Evolutionary conservation across 2,888 invertebrate species (phyloP).

Genomic region (Perizoma affinitatum): DNA sequence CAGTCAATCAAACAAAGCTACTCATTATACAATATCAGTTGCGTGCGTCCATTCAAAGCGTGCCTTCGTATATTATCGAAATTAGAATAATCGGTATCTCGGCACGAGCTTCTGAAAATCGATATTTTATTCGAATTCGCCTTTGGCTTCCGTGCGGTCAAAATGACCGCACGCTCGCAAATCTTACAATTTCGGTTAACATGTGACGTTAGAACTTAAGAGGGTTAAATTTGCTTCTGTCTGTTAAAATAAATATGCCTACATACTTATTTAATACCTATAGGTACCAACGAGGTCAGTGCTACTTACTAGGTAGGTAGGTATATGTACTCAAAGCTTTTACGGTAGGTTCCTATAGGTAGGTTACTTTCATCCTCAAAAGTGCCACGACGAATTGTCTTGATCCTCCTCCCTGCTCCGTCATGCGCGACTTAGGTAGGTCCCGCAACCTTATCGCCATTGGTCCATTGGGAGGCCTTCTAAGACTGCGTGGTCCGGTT

Average conservation of each 20-base stretch:
- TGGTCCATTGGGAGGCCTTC: no score
- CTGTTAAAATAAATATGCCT: background rate
- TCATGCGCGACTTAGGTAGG: no score
- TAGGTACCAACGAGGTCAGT: no score
- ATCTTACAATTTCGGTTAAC: constrained; percentile 20
- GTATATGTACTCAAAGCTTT: no score
- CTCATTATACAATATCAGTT: constrained; percentile 33
- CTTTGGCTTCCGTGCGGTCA: constrained; percentile 66
- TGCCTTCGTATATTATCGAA: constrained; percentile 55
- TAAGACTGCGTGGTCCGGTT: no score
- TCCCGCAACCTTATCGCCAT: no score
- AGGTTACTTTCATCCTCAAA: no score
- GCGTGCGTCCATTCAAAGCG: constrained; percentile 57
- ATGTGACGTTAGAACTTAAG: background rate
- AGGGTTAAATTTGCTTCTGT: constrained; percentile 11
- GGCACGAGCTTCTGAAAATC: constrained; percentile 68
- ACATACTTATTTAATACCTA: no score
- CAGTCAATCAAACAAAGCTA: constrained; percentile 30
- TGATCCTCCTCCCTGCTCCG: no score
- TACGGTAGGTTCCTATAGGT: no score
- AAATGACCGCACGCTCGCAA: constrained; percentile 15
- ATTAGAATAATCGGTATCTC: constrained; percentile 51
- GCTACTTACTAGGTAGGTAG: no score
- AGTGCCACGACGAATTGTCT: no score
- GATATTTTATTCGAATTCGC: constrained; percentile 49